These are phyloP conservation scores for Cheirogaleus major DNA, from an alignment of 2,797 vertebrate genomes.

Conservation along the genomic window DNA sequence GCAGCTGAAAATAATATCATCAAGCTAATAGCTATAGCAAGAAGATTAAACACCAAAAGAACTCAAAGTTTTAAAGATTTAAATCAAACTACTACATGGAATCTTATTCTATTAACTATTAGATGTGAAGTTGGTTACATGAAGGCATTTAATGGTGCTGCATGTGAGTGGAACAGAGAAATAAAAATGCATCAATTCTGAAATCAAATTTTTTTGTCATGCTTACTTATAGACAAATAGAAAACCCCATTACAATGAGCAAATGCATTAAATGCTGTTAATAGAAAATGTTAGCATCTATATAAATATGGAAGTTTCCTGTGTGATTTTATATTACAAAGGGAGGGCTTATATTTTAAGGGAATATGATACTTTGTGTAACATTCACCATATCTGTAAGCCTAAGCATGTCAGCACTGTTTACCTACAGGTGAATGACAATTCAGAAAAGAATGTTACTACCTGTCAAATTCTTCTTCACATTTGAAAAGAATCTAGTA, in stretches of 20 bases:
- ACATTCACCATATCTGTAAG: conserved; percentile 58
- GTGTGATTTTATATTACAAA: neutral
- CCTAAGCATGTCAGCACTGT: conserved; percentile 53
- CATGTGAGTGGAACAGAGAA: conserved; percentile 67
- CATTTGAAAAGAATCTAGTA: neutral
- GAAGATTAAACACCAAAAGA: conserved; percentile 71
- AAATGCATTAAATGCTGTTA: conserved; percentile 33
- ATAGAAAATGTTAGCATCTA: neutral
- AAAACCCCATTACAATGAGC: neutral
- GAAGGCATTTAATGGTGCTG: conserved; percentile 60
- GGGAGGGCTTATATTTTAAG: conserved; percentile 44
- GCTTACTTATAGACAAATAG: conserved; percentile 55
- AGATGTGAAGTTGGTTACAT: conserved; percentile 68
- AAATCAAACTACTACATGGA: conserved; percentile 70
- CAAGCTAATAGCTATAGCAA: conserved; percentile 71
- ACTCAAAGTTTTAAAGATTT: conserved; percentile 65
- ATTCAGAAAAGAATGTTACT: conserved; percentile 15
- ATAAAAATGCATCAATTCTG: conserved; percentile 77
- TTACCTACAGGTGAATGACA: conserved; percentile 5
- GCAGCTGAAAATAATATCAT: conserved; percentile 76
- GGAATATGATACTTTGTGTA: conserved; percentile 18
- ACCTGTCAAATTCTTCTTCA: conserved; percentile 45
- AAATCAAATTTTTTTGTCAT: conserved; percentile 59
- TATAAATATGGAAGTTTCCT: neutral
- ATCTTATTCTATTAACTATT: conserved; percentile 62